Percentiles rank a stretch among this genome's conserved stretches.
These are phyloP conservation scores for Euura lappo DNA, from an alignment of 1,140 invertebrate genomes.

Conservation along the genomic window DNA sequence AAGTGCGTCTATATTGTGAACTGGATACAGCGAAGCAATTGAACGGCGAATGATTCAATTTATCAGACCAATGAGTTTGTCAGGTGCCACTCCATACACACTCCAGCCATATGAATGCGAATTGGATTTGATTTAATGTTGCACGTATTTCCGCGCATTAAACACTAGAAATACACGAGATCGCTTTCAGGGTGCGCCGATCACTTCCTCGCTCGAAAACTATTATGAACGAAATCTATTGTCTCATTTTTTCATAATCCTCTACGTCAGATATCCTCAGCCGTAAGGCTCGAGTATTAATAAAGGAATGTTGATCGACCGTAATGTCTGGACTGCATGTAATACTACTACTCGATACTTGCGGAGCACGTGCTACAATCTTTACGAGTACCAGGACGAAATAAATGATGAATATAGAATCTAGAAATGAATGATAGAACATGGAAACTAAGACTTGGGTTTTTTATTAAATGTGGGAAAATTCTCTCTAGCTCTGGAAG, in stretches of 20 bases:
- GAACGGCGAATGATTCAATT: slow-evolving; percentile 63
- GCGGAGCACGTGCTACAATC: not conserved
- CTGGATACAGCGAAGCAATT: slow-evolving; percentile 48
- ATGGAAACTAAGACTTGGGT: too few relatives aligned
- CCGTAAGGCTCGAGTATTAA: not conserved
- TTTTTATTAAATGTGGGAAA: too few relatives aligned
- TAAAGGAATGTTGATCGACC: not conserved
- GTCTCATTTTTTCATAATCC: too few relatives aligned
- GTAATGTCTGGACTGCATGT: not conserved
- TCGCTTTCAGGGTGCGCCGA: slow-evolving; percentile 48
- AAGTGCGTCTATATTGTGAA: not conserved
- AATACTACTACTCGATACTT: not conserved
- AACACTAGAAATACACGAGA: slow-evolving; percentile 59
- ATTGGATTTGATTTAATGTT: slow-evolving; percentile 61
- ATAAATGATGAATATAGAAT: too few relatives aligned
- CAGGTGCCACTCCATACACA: slow-evolving; percentile 55
- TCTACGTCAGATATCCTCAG: not conserved
- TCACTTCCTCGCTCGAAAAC: slow-evolving; percentile 46
- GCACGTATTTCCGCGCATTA: slow-evolving; percentile 56
- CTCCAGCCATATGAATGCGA: slow-evolving; percentile 44
- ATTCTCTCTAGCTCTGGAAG: too few relatives aligned
- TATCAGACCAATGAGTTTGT: slow-evolving; percentile 62
- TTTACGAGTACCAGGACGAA: too few relatives aligned
- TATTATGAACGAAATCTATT: not conserved
- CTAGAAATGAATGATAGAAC: too few relatives aligned